Conservation (phyloP, 2,888 invertebrate genomes). For the Branchinecta sandiegonensis region DNA sequence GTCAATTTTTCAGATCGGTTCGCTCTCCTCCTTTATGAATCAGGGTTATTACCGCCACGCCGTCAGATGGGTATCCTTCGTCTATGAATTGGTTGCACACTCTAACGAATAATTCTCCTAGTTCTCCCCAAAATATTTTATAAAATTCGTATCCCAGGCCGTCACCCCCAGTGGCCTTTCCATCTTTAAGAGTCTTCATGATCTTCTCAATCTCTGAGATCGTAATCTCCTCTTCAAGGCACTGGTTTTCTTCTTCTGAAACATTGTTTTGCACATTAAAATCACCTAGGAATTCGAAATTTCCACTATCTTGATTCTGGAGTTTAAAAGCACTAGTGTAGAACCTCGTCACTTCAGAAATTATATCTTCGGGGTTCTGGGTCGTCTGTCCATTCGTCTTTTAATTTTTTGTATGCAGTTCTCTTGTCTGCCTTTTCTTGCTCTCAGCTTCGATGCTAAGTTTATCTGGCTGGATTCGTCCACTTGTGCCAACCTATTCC, state of each 20-base stretch:
- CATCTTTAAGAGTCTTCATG: neutral
- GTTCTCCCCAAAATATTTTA: neutral
- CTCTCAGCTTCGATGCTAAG: slow-evolving; percentile 8
- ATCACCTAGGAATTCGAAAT: neutral
- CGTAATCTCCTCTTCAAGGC: too few relatives aligned
- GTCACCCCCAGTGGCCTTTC: neutral
- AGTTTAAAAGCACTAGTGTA: neutral
- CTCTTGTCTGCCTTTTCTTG: neutral
- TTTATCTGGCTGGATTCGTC: slow-evolving; percentile 1
- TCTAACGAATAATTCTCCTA: slow-evolving; percentile 8
- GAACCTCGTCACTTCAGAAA: neutral
- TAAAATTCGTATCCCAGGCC: neutral
- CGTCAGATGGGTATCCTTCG: neutral
- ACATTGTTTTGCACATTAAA: neutral
- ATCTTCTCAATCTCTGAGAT: too few relatives aligned
- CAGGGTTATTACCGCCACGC: neutral
- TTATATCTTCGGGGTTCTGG: neutral
- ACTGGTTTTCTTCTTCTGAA: slow-evolving; percentile 14
- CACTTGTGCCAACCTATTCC: slow-evolving; percentile 4
- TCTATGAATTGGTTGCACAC: neutral
- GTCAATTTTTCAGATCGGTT: neutral
- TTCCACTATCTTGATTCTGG: slow-evolving; percentile 6
- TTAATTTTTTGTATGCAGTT: neutral
- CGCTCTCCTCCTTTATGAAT: slow-evolving; percentile 3
- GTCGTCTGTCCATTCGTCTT: slow-evolving; percentile 1